Evolutionary conservation across 2,888 invertebrate species (phyloP).

Genomic region (Ptilodon capucinus): DNA sequence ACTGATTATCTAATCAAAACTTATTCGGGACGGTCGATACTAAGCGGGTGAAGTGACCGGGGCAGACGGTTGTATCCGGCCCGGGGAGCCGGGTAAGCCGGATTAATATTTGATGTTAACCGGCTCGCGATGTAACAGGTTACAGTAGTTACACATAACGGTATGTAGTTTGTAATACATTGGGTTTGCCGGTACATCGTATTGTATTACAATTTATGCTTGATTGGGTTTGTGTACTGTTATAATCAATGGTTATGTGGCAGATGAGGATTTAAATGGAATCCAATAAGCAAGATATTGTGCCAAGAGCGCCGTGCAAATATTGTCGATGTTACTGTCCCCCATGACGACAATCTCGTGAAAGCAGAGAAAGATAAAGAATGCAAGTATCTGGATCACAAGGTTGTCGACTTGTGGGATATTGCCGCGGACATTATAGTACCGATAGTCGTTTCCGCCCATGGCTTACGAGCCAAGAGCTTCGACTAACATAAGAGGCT

Average conservation of each 20-base stretch:
- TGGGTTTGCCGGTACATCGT: conserved; percentile 6
- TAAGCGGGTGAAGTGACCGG: background rate
- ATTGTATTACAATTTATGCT: conserved; percentile 1
- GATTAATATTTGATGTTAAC: background rate
- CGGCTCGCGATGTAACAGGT: background rate
- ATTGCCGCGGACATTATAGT: too few species aligned
- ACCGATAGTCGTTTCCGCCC: too few species aligned
- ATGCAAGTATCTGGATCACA: too few species aligned
- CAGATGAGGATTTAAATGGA: too few species aligned
- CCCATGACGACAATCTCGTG: too few species aligned
- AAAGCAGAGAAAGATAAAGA: too few species aligned
- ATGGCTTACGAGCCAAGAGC: too few species aligned
- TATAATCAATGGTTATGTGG: background rate
- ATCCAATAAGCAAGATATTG: too few species aligned
- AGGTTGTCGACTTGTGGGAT: too few species aligned
- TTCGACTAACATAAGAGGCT: too few species aligned
- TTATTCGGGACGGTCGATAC: background rate
- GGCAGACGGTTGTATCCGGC: background rate
- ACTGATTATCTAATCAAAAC: background rate
- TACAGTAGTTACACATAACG: background rate
- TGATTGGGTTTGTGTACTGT: background rate
- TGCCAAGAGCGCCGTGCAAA: too few species aligned
- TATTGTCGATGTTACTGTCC: too few species aligned
- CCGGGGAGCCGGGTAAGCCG: background rate
- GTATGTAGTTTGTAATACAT: background rate